Base-by-base conservation (phyloP, 2,888 invertebrate species). In the Lepidochrysops patricia region DNA sequence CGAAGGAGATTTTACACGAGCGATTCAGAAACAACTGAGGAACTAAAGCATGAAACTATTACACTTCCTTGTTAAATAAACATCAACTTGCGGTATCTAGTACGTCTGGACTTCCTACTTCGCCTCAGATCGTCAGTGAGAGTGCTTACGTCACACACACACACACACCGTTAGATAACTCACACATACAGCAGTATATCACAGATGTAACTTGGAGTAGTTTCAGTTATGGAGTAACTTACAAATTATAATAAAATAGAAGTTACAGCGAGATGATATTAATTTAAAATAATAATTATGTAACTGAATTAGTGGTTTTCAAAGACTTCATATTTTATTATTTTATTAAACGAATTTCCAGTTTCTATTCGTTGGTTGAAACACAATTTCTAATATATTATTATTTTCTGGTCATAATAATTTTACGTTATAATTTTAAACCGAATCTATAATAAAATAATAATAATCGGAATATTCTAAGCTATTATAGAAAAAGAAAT, bases 101-200 rank as follows among this genome's bases (percentile, higher is more conserved):
- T 76, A 67, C 70, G 74, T 66, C 73, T 73, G 75, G 71, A 77
- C 78, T 84, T 81, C 84, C 83, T 83, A 76, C 76, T 83, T 77
- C 75, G 76, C 72, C 81, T 76, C 75, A 78, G 77, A 79, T 77
- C 76, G 75, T 78, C 72, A 85, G 87, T 80, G 85, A 86, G 85
- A 85, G 84, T 84, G 80, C 68, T 67, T 68, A 65, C 63, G 67
- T 88, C 87, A 79, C 87, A 69, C 83, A 76, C 86, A 85, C 86
- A 87, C 83, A 81, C 79, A 77, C 82, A 81, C 80, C 85, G 80
- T 88, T 89, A 87, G 86, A 86, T 88, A 87, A 89, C 86, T 85
- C 84, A 87, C 87, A 85, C 85, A 83, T 71, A 80, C 83, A 80
- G 81, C 81, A 80, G 80, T 80, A 77, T 1, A 71, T 75, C 77